A percentile compares a stretch with the other conserved stretches of the same genome.
Conservation (phyloP, 35 echinoderm and acorn worm genomes). For the Stichopus chloronotus region DNA sequence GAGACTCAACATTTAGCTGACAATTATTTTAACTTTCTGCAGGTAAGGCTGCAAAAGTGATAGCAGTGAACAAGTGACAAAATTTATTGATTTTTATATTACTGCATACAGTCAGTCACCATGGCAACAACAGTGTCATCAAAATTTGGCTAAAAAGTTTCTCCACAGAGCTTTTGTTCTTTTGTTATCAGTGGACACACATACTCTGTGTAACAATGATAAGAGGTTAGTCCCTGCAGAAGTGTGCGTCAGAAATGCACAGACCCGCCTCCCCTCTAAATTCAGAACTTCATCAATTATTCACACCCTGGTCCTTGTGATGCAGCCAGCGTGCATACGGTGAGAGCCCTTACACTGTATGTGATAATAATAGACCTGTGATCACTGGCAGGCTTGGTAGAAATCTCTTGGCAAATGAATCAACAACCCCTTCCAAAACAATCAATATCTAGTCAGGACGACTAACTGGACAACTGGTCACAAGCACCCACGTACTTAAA, state of each 20-base stretch:
- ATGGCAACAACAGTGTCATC: background rate
- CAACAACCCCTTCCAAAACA: background rate
- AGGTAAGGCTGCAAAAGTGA: too few relatives aligned
- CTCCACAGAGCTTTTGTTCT: background rate
- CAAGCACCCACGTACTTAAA: too few relatives aligned
- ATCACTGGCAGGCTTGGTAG: background rate
- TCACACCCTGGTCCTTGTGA: background rate
- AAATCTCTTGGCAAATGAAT: background rate
- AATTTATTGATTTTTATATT: background rate
- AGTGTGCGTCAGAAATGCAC: background rate
- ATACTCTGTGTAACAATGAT: background rate
- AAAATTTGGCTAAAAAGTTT: background rate
- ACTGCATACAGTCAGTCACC: background rate
- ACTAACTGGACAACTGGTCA: too few relatives aligned
- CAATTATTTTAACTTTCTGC: too few relatives aligned
- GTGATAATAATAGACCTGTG: background rate
- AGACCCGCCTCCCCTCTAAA: background rate
- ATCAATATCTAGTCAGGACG: background rate
- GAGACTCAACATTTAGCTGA: too few relatives aligned
- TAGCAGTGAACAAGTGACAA: too few relatives aligned
- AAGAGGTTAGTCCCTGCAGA: background rate
- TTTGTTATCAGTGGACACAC: background rate
- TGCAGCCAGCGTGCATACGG: background rate
- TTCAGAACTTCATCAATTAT: background rate
- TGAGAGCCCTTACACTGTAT: background rate